A percentile compares a stretch with the other conserved stretches of the same genome.
These are phyloP conservation scores for Phallusia fumigata DNA, from an alignment of 23 tunicate genomes.

Conservation along the genomic window DNA sequence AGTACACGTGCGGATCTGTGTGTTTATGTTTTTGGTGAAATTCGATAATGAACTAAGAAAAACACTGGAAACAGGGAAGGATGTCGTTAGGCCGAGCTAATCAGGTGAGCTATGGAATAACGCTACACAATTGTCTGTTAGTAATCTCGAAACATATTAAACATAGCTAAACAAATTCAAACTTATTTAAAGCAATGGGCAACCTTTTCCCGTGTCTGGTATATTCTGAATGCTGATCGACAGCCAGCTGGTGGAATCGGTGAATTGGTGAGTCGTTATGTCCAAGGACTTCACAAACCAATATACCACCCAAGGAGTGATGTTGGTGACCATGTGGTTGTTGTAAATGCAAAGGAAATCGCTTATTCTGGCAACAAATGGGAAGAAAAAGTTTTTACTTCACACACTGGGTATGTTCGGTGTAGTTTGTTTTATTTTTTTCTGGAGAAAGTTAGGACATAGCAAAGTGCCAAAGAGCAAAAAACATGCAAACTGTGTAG, in stretches of 20 bases:
- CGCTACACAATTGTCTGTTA: too few species aligned
- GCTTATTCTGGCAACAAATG: conserved; percentile 90
- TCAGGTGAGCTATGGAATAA: too few species aligned
- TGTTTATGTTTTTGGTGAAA: too few species aligned
- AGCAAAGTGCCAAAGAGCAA: background rate
- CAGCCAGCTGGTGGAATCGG: conserved; percentile 75
- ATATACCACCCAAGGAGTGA: conserved; percentile 58
- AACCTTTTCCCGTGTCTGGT: conserved; percentile 76
- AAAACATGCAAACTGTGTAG: too few species aligned
- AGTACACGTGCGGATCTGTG: too few species aligned
- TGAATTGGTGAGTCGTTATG: conserved; percentile 21
- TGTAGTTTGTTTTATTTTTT: background rate
- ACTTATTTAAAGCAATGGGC: conserved; percentile 79
- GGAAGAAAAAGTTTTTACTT: conserved; percentile 70
- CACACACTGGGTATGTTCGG: conserved; percentile 65
- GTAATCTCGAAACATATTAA: too few species aligned
- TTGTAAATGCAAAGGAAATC: conserved; percentile 79
- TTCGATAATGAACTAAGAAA: too few species aligned
- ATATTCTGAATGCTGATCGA: conserved; percentile 78
- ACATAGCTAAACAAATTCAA: too few species aligned
- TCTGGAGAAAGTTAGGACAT: background rate
- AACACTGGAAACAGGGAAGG: too few species aligned
- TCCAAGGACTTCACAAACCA: conserved; percentile 87
- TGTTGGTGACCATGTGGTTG: conserved; percentile 92
- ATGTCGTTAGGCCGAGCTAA: too few species aligned